Evolutionary conservation across 2,888 invertebrate genomes (phyloP), one percentile per base, ranked within the genome.

Genomic region (Holacanthella duospinosa): DNA sequence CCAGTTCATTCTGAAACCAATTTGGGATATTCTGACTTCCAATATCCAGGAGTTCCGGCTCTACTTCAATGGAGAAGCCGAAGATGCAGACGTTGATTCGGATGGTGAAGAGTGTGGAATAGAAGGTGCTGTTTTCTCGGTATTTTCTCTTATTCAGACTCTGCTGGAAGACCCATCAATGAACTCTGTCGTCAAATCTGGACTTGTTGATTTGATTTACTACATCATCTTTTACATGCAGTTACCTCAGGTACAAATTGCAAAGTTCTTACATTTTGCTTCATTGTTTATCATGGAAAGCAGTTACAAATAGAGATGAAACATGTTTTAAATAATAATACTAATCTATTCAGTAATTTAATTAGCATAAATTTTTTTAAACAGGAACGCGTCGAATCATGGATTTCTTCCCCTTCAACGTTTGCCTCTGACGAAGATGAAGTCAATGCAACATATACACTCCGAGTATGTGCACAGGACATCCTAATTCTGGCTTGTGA

Each of bases 1-100:
- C 73, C 80, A 81, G 16, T 80, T 83, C 70, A 82, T 87, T 65
- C 76, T 86, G 56, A 82, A 83, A 2, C 82, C 85, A 0, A 81
- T 86, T 26, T 87, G 86, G 86, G 81, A 80, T 67, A 81, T 84
- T 44, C 79, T 87, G n/a, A 85, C 83, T 29, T 81, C 84, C 70
- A 83, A 83, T 71, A 85, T 85, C 1, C 83, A 84, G 70, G 78
- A 82, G 71, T 86, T 86, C 76, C 82, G 85, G 0, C 81, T 82
- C 68, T 81, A 82, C 1, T 84, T 86, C 0, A 85, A 85, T 75
- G 82, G 82, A 9, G 79, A 80, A 57, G 79, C 79, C 62, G 79
- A 81, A 21, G 79, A 81, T 27, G 79, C 82, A 21, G 80, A 82
- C 64, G 80, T 84, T 16, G 84, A 83, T 75, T 85, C 85, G 21